Evolutionary conservation across 1,140 invertebrate genomes (phyloP).

Genomic region (Conus betulinus): DNA sequence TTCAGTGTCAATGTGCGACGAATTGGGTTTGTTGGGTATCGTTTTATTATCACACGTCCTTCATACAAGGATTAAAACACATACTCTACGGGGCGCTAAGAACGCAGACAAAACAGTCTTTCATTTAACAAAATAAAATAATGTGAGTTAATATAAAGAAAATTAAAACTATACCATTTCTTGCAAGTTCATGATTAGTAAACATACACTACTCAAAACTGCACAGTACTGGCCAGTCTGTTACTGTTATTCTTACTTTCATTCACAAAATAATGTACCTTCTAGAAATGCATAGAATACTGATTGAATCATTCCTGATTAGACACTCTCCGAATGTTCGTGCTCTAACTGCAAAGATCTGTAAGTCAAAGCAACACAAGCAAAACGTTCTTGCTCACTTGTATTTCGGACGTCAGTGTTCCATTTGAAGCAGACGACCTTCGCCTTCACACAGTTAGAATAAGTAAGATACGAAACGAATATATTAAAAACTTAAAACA

Average conservation of each 20-base stretch:
- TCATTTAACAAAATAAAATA: too few relatives aligned
- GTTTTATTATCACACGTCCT: too few relatives aligned
- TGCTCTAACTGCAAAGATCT: background rate
- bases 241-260: too few relatives aligned
- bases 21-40: too few relatives aligned
- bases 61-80: too few relatives aligned
- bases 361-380: background rate
- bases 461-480: background rate
- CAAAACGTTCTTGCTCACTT: background rate
- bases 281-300: background rate
- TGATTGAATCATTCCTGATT: background rate
- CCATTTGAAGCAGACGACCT: conserved; percentile 32
- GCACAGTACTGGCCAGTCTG: too few relatives aligned
- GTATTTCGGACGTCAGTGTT: background rate
- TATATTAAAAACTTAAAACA: background rate
- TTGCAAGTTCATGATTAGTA: too few relatives aligned
- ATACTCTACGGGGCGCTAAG: too few relatives aligned
- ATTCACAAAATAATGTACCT: background rate
- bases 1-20: too few relatives aligned
- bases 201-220: too few relatives aligned
- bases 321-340: background rate
- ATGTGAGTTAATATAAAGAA: too few relatives aligned
- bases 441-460: background rate
- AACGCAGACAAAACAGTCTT: background rate
- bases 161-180: too few relatives aligned